These are phyloP conservation scores for Microcebus griseorufus DNA, from an alignment of 2,113 vertebrate species.

Conservation along the genomic window DNA sequence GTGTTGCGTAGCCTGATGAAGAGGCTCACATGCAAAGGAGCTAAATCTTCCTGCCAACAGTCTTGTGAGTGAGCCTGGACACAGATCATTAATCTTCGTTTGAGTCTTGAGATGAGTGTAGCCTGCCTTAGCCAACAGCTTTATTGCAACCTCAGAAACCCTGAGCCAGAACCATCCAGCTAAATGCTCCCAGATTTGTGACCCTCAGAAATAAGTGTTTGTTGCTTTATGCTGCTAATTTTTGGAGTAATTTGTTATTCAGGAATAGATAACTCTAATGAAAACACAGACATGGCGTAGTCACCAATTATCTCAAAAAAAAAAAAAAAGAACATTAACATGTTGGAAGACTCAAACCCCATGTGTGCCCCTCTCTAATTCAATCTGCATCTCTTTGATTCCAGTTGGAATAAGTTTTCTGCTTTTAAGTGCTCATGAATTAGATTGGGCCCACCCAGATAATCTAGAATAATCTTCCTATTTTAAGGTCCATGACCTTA, in stretches of 20 bases:
- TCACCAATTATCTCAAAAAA: neutral
- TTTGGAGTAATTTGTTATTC: neutral
- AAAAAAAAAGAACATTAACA: too few relatives aligned
- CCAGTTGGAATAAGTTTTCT: neutral
- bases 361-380: neutral
- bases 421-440: neutral
- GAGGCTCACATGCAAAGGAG: neutral
- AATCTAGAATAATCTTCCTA: neutral
- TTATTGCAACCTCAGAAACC: neutral
- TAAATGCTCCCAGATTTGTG: neutral
- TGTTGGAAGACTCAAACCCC: neutral
- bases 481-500: neutral
- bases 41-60: neutral
- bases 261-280: neutral
- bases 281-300: neutral
- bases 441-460: neutral
- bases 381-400: neutral
- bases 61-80: neutral
- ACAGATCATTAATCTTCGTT: neutral
- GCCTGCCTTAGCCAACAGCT: neutral
- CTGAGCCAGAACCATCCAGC: neutral
- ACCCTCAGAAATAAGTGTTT: neutral
- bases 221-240: neutral
- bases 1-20: neutral
- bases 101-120: neutral